phyloP scores from a whole-genome alignment of 2,797 vertebrate species.

The Eupleurogrammus muticus region DNA sequence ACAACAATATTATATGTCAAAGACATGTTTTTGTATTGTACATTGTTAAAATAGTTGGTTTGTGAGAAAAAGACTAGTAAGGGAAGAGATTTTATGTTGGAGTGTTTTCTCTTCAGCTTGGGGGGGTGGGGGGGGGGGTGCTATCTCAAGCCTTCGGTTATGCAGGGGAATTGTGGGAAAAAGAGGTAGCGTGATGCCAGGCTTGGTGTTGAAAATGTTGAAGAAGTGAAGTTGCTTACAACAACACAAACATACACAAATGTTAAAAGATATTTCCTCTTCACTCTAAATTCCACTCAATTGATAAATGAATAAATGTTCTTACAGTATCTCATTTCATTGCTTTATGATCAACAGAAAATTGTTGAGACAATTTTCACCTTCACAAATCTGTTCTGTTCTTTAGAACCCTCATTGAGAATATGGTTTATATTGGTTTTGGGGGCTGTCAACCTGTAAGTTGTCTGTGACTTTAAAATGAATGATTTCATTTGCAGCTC shows the following conservation, averaged over 20 bases:
- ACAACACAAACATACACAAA: not conserved
- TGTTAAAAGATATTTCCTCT: not conserved
- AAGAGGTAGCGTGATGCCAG: conserved; percentile 41
- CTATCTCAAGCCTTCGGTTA: conserved; percentile 90
- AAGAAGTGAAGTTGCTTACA: not conserved
- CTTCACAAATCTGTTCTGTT: too few relatives aligned
- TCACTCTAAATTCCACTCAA: not conserved
- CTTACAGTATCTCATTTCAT: not conserved
- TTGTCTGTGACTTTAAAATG: too few relatives aligned
- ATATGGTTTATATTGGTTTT: not conserved
- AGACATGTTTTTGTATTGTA: too few relatives aligned
- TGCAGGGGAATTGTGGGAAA: conserved; percentile 91
- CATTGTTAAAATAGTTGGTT: not conserved
- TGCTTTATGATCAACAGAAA: not conserved
- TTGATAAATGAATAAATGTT: not conserved
- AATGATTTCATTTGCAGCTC: too few relatives aligned
- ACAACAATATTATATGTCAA: not conserved
- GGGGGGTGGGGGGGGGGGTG: conserved; percentile 91
- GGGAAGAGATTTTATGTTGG: conserved; percentile 76
- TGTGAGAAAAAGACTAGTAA: conserved; percentile 15
- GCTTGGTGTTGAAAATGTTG: conserved; percentile 3
- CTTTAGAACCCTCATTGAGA: too few relatives aligned
- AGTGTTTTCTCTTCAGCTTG: conserved; percentile 90
- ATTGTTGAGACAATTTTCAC: not conserved
- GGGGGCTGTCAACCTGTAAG: not conserved